These are phyloP conservation scores for Chionomys nivalis DNA, from an alignment of 2,113 vertebrate species.

Conservation along the genomic window DNA sequence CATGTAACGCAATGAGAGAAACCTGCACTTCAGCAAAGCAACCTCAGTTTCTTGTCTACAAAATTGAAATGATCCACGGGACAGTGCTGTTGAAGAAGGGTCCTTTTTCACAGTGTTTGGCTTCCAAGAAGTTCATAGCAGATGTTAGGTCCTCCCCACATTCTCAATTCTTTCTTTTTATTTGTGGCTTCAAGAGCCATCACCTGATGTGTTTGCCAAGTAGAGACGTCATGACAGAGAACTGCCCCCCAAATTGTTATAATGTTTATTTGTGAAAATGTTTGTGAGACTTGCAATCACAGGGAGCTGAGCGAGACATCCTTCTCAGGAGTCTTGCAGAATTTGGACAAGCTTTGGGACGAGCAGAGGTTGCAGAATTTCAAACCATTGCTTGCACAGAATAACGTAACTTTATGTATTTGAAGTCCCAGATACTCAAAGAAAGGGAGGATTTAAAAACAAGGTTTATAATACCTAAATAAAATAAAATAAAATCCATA, in stretches of 20 bases:
- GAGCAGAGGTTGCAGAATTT: neutral
- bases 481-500: neutral
- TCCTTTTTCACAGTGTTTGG: neutral
- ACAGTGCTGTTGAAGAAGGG: neutral
- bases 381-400: neutral
- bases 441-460: neutral
- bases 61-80: neutral
- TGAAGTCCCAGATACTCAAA: neutral
- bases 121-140: neutral
- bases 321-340: neutral
- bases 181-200: conserved; percentile 16
- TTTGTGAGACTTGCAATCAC: neutral
- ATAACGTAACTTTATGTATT: neutral
- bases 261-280: conserved; percentile 25
- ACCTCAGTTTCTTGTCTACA: neutral
- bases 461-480: neutral
- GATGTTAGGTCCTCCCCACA: neutral
- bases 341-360: neutral
- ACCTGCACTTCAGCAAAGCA: neutral
- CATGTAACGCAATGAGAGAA: neutral
- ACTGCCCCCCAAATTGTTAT: neutral
- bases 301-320: neutral
- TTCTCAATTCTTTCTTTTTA: neutral
- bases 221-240: neutral
- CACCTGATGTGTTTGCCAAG: neutral